Evolutionary conservation across 37 sponge, comb jelly and placozoan genomes (phyloP), one percentile per base, ranked within the genome.

Genomic region (Halisarca cf. caerulea): DNA sequence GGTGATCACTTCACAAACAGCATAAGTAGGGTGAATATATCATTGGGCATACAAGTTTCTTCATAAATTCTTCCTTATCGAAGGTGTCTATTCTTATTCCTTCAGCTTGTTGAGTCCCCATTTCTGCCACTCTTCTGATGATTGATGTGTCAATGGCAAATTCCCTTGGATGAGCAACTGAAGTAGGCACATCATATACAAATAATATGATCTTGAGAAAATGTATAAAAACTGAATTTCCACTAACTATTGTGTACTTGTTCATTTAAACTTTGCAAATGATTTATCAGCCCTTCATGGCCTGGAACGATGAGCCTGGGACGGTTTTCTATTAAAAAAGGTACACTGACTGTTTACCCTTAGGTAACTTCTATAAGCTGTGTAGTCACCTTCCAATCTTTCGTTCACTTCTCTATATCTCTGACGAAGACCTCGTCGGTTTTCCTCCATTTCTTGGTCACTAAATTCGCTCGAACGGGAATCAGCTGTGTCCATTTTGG

Each of bases 91-190:
- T 74, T 74, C 77, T 40, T 2, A 74, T 74, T 15, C 41, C 2
- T 23, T 40, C 77, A 2, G 84, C 89, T 34, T 90, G 91, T 24
- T 89, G 86, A 8, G 70, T 25, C 3, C 89, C 96, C 47, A 96
- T 79, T 44, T 91, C 81, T 9, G 91, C 86, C 47, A 92, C 61
- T 14, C 86, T 30, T 25, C 86, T 88, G 60, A 92, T 68, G 2
- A 79, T 73, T 23, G 90, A 85, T n/a, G 94, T 70, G 58, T 96
- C 96, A 33, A 92, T 68, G 24, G 88, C 96, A 14, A 90, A 93
- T 72, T 96, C 96, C 47, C 90, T 81, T 0, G 96, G 72, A 9
- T 84, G 77, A 0, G 84, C 80, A 30, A 96, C 91, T 86, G 72
- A 47, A 47, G 11, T 47, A 47, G 11, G 11, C 51, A 47, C 6